Evolutionary conservation across 2,888 invertebrate genomes (phyloP), one percentile per base, ranked within the genome.

Genomic region (Coenonympha glycerion): DNA sequence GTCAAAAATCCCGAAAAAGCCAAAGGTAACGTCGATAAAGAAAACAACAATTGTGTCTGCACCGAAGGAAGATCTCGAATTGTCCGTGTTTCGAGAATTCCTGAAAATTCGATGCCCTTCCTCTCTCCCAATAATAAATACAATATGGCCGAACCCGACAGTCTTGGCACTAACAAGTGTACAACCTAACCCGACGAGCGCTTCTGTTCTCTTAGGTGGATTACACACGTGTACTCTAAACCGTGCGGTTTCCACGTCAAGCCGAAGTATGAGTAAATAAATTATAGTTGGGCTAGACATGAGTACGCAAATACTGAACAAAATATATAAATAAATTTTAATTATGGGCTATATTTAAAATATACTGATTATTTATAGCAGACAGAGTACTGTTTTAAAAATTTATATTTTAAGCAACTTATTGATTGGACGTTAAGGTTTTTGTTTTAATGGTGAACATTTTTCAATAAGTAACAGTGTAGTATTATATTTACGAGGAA

Each of bases 201-300:
- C 52, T 56, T 56, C 59, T 57, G 56, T 66, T 69, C 65, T 69
- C 71, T 76, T 74, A 39, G 15, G 39, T 9, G 13, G 22, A 8
- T 15, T 9, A 24, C 39, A 22, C 39, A 39, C 6, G 8, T 15
- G 15, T 15, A 5, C 19, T 6, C 15, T 24, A 24, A 24, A 8
- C 22, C 39, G 39, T 39, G 39, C 39, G 39, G 39, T 8, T 39
- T 22, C n/a, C n/a, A n/a, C n/a, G n/a, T n/a, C n/a, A n/a, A n/a
- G n/a, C n/a, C n/a, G n/a, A n/a, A n/a, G n/a, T n/a, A n/a, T n/a
- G n/a, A n/a, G n/a, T n/a, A n/a, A n/a, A n/a, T n/a, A n/a, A n/a
- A n/a, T n/a, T n/a, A 24, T 9, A 24, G 24, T 24, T 24, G 6
- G 24, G n/a, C n/a, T n/a, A n/a, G n/a, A n/a, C n/a, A n/a, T n/a